Conservation (phyloP, 37 sponge, comb jelly and placozoan species). For the Oscarella lobularis region DNA sequence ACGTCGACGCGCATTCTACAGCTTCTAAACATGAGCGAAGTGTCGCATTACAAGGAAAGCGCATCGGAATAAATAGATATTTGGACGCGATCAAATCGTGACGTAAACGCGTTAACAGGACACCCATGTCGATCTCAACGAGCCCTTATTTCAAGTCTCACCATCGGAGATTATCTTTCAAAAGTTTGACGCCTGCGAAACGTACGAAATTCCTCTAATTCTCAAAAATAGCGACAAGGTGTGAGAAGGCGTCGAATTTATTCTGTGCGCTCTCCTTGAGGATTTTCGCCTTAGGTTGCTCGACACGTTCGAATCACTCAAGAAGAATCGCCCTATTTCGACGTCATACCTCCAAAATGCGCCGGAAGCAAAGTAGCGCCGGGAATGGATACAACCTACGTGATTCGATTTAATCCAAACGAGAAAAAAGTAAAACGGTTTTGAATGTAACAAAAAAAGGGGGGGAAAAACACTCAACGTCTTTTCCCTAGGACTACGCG, state of each 20-base stretch:
- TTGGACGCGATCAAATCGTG: neutral
- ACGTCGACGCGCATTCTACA: constrained; percentile 64
- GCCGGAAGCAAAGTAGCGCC: constrained; percentile 89
- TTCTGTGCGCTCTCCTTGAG: neutral
- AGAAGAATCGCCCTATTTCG: constrained; percentile 91
- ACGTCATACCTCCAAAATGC: constrained; percentile 33
- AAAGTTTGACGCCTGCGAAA: constrained; percentile 58
- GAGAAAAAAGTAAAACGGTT: constrained; percentile 39
- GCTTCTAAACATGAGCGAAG: constrained; percentile 71
- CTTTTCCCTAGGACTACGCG: constrained; percentile 58
- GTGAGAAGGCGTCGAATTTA: neutral
- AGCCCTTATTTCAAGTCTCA: constrained; percentile 81
- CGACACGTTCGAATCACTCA: constrained; percentile 64
- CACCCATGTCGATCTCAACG: constrained; percentile 49
- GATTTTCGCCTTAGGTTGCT: constrained; percentile 42
- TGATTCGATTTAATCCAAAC: constrained; percentile 71
- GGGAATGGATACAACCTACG: constrained; percentile 87
- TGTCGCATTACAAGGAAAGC: constrained; percentile 61
- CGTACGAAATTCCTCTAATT: constrained; percentile 58
- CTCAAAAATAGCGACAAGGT: constrained; percentile 82
- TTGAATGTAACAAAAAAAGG: neutral
- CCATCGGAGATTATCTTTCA: constrained; percentile 91
- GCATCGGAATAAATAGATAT: neutral
- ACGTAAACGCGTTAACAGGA: too few relatives aligned
- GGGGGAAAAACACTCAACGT: neutral